Conservation (phyloP, 2,113 vertebrate species). For the Anoplopoma fimbria region DNA sequence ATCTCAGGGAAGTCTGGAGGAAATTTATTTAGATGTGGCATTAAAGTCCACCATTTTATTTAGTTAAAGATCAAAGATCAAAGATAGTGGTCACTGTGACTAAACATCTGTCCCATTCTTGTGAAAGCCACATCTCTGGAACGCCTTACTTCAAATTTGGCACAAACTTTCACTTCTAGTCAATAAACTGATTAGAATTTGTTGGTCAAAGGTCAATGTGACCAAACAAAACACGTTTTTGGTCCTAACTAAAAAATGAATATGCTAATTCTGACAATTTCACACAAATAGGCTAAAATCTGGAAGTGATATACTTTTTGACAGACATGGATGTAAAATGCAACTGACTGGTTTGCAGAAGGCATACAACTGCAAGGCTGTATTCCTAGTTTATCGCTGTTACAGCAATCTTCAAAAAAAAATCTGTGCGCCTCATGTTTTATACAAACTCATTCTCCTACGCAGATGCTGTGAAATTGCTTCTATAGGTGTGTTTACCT, state of each 20-base stretch:
- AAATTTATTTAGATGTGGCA: no score
- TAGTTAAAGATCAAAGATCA: not conserved
- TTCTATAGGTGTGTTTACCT: slow-evolving; percentile 57
- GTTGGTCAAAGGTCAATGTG: no score
- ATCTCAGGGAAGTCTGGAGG: not conserved
- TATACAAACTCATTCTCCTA: slow-evolving; percentile 51
- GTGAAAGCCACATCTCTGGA: not conserved
- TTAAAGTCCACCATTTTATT: not conserved
- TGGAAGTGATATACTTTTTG: no score
- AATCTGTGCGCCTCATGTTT: slow-evolving; percentile 41
- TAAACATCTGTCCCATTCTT: no score
- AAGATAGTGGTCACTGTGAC: no score
- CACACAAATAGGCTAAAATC: no score
- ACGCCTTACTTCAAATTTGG: no score
- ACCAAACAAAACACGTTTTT: no score
- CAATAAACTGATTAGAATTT: not conserved
- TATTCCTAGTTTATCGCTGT: not conserved
- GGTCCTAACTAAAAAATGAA: no score
- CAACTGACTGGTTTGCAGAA: no score
- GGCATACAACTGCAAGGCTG: no score
- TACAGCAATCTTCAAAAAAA: slow-evolving; percentile 7
- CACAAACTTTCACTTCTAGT: not conserved
- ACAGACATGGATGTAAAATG: no score
- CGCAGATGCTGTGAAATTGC: slow-evolving; percentile 72
- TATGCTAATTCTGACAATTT: not conserved